A percentile compares a stretch with the other conserved stretches of the same genome.
These are phyloP conservation scores for Synaphobranchus kaupii DNA, from an alignment of 2,797 vertebrate genomes.

Conservation along the genomic window DNA sequence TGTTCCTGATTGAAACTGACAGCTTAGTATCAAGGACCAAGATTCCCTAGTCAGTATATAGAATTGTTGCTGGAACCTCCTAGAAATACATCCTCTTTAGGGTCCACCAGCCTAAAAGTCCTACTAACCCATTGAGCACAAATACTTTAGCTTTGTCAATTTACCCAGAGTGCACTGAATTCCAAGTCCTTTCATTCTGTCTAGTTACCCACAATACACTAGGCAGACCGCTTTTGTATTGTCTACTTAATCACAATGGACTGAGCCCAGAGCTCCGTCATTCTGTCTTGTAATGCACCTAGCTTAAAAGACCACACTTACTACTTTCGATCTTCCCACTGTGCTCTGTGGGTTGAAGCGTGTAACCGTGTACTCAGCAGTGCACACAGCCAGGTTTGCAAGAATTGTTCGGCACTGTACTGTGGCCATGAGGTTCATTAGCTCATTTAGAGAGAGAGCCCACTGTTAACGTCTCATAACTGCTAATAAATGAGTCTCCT, in stretches of 20 bases:
- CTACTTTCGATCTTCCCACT: not conserved
- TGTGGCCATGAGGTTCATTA: not conserved
- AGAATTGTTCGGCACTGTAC: not conserved
- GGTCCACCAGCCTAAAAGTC: not conserved
- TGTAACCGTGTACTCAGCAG: not conserved
- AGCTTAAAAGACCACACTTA: not conserved
- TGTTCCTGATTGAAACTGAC: not conserved
- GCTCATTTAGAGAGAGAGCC: no score
- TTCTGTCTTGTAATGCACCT: no score
- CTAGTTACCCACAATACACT: not conserved
- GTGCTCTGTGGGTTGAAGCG: not conserved
- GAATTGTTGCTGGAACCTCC: no score
- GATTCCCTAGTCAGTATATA: not conserved
- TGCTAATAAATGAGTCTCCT: no score
- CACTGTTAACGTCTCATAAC: no score
- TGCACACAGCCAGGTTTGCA: not conserved
- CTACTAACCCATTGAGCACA: not conserved
- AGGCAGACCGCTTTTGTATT: not conserved
- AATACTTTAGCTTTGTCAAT: not conserved
- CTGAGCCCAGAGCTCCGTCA: not conserved
- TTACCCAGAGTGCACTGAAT: conserved; percentile 14
- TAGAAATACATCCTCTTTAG: no score
- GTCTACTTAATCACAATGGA: not conserved
- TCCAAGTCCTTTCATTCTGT: not conserved
- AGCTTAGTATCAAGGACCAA: not conserved